Conservation (phyloP, 2,797 vertebrate species). For the Chaunax sp. region DNA sequence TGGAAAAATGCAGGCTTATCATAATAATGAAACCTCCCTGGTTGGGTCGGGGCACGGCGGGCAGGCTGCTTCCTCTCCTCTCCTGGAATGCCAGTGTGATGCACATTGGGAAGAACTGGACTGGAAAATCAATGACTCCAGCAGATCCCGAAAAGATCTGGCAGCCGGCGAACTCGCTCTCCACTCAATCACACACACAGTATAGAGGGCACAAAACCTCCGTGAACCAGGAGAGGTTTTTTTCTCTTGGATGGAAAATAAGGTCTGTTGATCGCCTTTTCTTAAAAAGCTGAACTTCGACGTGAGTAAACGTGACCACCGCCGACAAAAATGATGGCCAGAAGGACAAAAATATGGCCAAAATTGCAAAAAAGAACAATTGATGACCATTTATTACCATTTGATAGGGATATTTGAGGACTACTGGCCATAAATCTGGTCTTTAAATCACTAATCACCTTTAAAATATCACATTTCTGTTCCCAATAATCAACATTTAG, state of each 20-base stretch:
- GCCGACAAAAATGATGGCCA: too few relatives aligned
- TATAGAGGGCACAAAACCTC: conserved; percentile 5
- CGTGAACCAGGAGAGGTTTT: conserved; percentile 1
- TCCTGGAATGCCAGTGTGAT: conserved; percentile 69
- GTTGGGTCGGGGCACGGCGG: conserved; percentile 28
- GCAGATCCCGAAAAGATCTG: conserved; percentile 65
- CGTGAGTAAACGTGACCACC: background rate
- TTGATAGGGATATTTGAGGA: too few relatives aligned
- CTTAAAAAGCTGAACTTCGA: background rate
- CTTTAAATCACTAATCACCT: background rate
- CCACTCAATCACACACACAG: conserved; percentile 32
- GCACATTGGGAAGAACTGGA: conserved; percentile 75
- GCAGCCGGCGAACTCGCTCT: conserved; percentile 49
- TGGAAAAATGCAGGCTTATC: conserved; percentile 35
- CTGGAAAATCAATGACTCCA: conserved; percentile 77
- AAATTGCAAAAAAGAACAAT: background rate
- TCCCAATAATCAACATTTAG: too few relatives aligned
- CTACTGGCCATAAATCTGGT: too few relatives aligned
- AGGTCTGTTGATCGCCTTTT: background rate
- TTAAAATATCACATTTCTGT: background rate
- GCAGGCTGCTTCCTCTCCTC: conserved; percentile 57
- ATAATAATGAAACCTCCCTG: conserved; percentile 49
- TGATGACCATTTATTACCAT: too few relatives aligned
- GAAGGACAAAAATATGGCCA: too few relatives aligned
- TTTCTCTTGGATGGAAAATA: conserved; percentile 6